These are phyloP conservation scores for Hirtodrosophila histrioides DNA, from an alignment of 2,888 invertebrate genomes.

Conservation along the genomic window DNA sequence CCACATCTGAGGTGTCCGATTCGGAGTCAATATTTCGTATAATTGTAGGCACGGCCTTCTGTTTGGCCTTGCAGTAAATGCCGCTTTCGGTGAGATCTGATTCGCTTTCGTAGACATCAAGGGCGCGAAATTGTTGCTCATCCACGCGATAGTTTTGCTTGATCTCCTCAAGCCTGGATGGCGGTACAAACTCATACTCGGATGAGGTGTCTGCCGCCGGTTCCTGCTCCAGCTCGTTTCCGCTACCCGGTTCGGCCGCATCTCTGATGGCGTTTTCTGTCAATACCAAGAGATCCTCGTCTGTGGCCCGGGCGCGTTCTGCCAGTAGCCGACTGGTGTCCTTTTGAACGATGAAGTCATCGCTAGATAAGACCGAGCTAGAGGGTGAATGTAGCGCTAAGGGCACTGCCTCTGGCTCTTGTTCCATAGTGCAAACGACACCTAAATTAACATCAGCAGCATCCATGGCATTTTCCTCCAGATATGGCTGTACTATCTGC, in stretches of 20 bases:
- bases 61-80: slow-evolving; percentile 77
- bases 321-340: slow-evolving; percentile 78
- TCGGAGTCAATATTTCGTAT: slow-evolving; percentile 72
- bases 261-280: slow-evolving; percentile 69
- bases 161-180: slow-evolving; percentile 55
- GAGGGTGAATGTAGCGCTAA: slow-evolving; percentile 70
- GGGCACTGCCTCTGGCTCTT: background rate
- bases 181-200: slow-evolving; percentile 67
- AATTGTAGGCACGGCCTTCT: slow-evolving; percentile 65
- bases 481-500: slow-evolving; percentile 23
- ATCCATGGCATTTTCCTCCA: slow-evolving; percentile 79
- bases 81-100: slow-evolving; percentile 84
- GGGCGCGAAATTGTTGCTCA: slow-evolving; percentile 84
- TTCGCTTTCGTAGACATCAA: slow-evolving; percentile 87
- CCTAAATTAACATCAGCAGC: slow-evolving; percentile 66
- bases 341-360: slow-evolving; percentile 83
- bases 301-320: slow-evolving; percentile 70
- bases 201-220: slow-evolving; percentile 46
- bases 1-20: slow-evolving; percentile 60
- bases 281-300: slow-evolving; percentile 79
- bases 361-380: slow-evolving; percentile 81
- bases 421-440: background rate
- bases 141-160: slow-evolving; percentile 81
- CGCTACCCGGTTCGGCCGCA: slow-evolving; percentile 28
- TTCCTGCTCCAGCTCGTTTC: slow-evolving; percentile 1